Percentiles rank a stretch among this genome's conserved stretches.
Evolutionary conservation across 2,888 invertebrate genomes (phyloP).

Genomic region (Bursaphelenchus okinawaensis): DNA sequence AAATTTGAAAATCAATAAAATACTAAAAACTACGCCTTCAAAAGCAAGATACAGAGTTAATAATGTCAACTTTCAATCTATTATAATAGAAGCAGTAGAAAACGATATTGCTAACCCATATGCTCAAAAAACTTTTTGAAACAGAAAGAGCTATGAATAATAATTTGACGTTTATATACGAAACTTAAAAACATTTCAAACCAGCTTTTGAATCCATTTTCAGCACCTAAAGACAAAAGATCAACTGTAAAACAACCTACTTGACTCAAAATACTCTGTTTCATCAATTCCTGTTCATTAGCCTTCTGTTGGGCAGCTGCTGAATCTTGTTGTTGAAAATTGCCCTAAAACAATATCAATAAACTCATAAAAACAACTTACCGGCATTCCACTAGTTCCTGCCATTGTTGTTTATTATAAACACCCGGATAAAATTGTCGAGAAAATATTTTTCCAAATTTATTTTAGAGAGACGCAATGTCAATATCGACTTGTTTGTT

Average conservation of each 20-base stretch:
- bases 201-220: not conserved
- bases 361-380: not conserved
- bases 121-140: too few species aligned
- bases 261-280: conserved; percentile 48
- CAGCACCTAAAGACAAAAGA: too few species aligned
- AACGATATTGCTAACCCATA: too few species aligned
- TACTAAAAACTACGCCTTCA: not conserved
- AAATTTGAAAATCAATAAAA: not conserved
- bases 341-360: not conserved
- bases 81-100: too few species aligned
- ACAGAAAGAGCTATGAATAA: too few species aligned
- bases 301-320: conserved; percentile 23
- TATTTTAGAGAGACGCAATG: not conserved
- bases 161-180: too few species aligned
- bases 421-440: not conserved
- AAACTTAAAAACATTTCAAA: not conserved
- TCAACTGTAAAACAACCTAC: conserved; percentile 17
- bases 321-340: not conserved
- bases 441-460: not conserved
- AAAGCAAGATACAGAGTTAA: too few species aligned
- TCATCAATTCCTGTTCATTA: conserved; percentile 45
- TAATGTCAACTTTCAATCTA: too few species aligned
- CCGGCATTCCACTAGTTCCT: not conserved
- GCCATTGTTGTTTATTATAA: conserved; percentile 5
- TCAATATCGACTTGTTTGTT: not conserved